A percentile compares a stretch with the other conserved stretches of the same genome.
Evolutionary conservation across 2,888 invertebrate species (phyloP).

Genomic region (Phymatocera aterrima): DNA sequence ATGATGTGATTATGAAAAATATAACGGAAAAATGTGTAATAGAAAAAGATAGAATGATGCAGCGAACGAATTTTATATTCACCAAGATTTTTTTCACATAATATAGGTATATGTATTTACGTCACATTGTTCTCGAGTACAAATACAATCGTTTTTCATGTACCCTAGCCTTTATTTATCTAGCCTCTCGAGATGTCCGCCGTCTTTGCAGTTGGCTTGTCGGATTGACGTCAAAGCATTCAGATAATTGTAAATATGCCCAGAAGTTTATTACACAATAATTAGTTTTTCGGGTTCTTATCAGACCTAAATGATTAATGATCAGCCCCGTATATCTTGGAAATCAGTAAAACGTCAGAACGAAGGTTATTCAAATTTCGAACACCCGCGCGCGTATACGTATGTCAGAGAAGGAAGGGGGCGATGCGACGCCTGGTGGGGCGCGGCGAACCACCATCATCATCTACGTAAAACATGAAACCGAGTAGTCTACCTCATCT

Average conservation of each 20-base stretch:
- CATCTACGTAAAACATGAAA: neutral
- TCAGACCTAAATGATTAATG: constrained; percentile 10
- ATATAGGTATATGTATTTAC: no score
- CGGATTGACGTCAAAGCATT: constrained; percentile 49
- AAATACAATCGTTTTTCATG: neutral
- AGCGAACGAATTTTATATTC: no score
- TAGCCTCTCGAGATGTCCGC: neutral
- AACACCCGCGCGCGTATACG: neutral
- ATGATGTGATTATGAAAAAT: no score
- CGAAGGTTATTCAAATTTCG: constrained; percentile 43
- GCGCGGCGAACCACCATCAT: neutral
- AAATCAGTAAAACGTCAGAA: constrained; percentile 51
- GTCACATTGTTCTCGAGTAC: neutral
- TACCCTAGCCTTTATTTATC: neutral
- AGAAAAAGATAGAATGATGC: no score
- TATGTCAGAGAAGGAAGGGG: constrained; percentile 34
- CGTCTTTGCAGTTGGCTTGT: constrained; percentile 34
- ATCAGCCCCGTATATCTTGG: constrained; percentile 53
- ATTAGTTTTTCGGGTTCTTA: constrained; percentile 53
- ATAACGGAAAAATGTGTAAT: no score
- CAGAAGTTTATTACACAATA: constrained; percentile 55
- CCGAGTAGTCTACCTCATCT: neutral
- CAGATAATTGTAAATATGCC: constrained; percentile 45
- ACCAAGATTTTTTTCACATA: no score
- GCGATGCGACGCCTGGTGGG: constrained; percentile 44